Percentiles rank a stretch among this genome's conserved stretches.
Conservation (phyloP, 1,140 invertebrate genomes). For the Platorchestia sp. region DNA sequence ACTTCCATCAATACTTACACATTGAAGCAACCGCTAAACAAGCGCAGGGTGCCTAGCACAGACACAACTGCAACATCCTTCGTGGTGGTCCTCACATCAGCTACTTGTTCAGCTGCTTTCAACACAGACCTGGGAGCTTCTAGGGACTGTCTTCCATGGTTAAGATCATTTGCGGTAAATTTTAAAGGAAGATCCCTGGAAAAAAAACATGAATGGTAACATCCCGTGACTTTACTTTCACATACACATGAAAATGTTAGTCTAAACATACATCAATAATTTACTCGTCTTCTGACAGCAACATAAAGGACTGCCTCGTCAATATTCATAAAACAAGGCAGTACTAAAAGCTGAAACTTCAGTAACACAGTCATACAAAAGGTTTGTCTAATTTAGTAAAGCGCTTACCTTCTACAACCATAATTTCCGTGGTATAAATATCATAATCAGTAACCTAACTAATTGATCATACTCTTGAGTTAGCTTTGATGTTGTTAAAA, state of each 20-base stretch:
- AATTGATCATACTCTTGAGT: too few species aligned
- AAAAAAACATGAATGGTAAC: background rate
- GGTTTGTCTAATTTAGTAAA: background rate
- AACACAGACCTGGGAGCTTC: background rate
- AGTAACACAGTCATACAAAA: background rate
- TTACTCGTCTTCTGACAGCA: background rate
- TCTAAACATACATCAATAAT: background rate
- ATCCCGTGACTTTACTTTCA: background rate
- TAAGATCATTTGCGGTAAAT: background rate
- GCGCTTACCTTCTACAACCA: background rate
- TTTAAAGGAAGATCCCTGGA: slow-evolving; percentile 21
- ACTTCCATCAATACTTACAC: slow-evolving; percentile 3
- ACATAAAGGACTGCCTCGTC: background rate
- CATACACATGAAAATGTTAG: background rate
- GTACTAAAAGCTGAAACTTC: background rate
- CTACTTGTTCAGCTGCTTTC: slow-evolving; percentile 22
- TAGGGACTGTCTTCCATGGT: background rate
- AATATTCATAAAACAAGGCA: background rate
- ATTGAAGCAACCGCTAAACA: slow-evolving; percentile 5
- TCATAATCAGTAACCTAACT: background rate
- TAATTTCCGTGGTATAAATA: background rate
- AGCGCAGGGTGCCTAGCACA: background rate
- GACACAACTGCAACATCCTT: slow-evolving; percentile 28
- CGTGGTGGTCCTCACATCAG: background rate
- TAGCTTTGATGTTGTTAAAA: too few species aligned